A percentile compares a stretch with the other conserved stretches of the same genome.
phyloP scores from a whole-genome alignment of 2,113 vertebrate species.

The Macroglossus sobrinus region DNA sequence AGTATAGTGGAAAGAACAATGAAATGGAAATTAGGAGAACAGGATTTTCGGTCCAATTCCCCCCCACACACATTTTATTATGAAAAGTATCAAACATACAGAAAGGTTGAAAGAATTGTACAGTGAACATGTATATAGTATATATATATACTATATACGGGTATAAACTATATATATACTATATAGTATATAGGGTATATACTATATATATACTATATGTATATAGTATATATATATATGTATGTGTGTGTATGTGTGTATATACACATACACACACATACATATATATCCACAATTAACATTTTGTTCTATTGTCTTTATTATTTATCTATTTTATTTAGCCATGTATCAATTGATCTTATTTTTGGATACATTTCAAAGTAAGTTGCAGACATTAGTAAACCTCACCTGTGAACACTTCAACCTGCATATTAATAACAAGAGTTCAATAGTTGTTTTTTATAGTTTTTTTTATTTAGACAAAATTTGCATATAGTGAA shows the following conservation, averaged over 20 bases:
- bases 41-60: background rate
- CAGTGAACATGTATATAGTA: background rate
- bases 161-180: no score
- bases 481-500: background rate
- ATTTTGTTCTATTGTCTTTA: background rate
- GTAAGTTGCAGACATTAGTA: background rate
- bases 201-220: background rate
- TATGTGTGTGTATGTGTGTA: no score
- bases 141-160: no score
- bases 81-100: background rate
- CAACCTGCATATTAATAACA: background rate
- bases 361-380: background rate
- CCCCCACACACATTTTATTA: background rate
- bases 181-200: no score
- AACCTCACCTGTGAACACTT: background rate
- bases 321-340: background rate
- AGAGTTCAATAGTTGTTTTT: background rate
- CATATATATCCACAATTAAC: background rate
- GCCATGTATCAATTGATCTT: background rate
- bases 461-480: background rate
- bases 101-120: background rate
- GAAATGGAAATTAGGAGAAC: background rate
- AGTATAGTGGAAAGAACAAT: background rate
- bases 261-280: no score
- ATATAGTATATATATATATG: no score